Conservation (phyloP, 2,113 vertebrate genomes). For the Cettia cetti region DNA sequence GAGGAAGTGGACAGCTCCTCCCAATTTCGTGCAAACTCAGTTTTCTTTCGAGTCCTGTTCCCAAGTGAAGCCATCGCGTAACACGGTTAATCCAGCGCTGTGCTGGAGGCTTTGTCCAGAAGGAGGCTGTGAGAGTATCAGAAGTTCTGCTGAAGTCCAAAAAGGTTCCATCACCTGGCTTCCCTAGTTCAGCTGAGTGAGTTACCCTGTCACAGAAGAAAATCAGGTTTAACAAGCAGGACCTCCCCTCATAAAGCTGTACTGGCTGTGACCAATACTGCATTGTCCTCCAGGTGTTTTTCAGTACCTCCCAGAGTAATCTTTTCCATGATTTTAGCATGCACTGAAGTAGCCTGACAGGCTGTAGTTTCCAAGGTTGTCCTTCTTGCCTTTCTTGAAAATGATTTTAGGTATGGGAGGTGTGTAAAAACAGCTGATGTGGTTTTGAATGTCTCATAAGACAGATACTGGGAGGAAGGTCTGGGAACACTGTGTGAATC, state of each 20-base stretch:
- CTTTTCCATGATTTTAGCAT: neutral
- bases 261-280: neutral
- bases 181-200: neutral
- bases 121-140: neutral
- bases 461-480: neutral
- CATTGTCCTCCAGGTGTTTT: neutral
- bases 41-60: neutral
- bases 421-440: neutral
- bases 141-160: neutral
- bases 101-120: neutral
- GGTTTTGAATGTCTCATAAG: neutral
- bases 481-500: neutral
- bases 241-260: neutral
- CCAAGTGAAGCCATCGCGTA: rapidly evolving
- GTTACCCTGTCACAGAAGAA: neutral
- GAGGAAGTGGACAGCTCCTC: neutral
- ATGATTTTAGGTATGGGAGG: neutral
- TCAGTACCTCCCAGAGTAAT: neutral
- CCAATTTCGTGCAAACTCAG: neutral
- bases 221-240: neutral
- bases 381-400: neutral
- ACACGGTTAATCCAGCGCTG: rapidly evolving
- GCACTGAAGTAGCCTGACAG: neutral
- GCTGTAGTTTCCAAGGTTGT: neutral
- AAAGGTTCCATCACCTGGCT: neutral